Percentiles rank a stretch among this genome's conserved stretches.
These are phyloP conservation scores for Porites evermanni DNA, from an alignment of 92 coral and sea anemone genomes.

Conservation along the genomic window DNA sequence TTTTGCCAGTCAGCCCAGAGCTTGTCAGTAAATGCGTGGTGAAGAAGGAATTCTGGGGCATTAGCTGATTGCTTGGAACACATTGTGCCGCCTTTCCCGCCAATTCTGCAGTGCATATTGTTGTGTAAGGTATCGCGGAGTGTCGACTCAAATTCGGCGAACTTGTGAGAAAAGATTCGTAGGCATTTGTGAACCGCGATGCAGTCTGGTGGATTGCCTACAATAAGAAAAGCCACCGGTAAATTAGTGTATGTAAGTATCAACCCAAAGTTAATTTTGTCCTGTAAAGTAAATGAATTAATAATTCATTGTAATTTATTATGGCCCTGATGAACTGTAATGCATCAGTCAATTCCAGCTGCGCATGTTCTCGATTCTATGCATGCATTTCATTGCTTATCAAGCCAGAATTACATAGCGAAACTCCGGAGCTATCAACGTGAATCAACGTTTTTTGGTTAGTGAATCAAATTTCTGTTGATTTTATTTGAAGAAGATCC, in stretches of 20 bases:
- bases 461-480: no score
- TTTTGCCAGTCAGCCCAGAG: conserved; percentile 93
- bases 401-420: no score
- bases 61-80: conserved; percentile 77
- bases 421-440: no score
- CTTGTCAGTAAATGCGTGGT: conserved; percentile 86
- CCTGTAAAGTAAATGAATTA: no score
- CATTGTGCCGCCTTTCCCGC: conserved; percentile 86
- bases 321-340: no score
- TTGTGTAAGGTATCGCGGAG: conserved; percentile 81
- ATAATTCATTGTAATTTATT: no score
- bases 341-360: no score
- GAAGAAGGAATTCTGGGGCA: conserved; percentile 89
- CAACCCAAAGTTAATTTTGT: no score
- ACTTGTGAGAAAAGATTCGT: conserved; percentile 56
- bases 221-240: background rate
- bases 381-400: no score
- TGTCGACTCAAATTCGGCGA: conserved; percentile 68
- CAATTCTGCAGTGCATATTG: conserved; percentile 91
- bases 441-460: no score
- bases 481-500: no score
- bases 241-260: background rate
- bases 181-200: conserved; percentile 81
- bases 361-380: no score
- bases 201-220: conserved; percentile 90